phyloP scores from a whole-genome alignment of 2,888 invertebrate species.

The Tinea trinotella region DNA sequence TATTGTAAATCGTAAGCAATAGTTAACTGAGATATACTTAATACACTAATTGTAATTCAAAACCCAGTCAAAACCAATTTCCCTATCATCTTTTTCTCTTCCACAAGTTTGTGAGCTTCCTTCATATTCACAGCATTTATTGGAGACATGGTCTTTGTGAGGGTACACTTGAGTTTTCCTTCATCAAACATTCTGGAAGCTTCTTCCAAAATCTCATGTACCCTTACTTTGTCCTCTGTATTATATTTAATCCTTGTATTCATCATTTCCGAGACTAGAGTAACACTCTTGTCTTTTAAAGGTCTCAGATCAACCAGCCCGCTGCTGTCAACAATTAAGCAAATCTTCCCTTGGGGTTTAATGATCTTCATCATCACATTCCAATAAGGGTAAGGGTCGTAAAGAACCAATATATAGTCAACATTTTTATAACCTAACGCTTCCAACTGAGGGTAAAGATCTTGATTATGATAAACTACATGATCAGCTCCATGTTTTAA shows the following conservation, averaged over 20 bases:
- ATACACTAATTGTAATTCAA: background rate
- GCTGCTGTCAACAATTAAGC: slow-evolving; percentile 52
- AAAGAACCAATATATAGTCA: slow-evolving; percentile 52
- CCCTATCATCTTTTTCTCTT: slow-evolving; percentile 45
- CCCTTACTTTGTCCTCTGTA: slow-evolving; percentile 46
- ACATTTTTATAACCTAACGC: slow-evolving; percentile 45
- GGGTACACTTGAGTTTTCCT: slow-evolving; percentile 43
- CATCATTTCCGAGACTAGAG: slow-evolving; percentile 53
- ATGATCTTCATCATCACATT: slow-evolving; percentile 45
- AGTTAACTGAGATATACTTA: no score
- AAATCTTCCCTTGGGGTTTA: slow-evolving; percentile 56
- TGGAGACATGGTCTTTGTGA: slow-evolving; percentile 46
- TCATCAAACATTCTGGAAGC: slow-evolving; percentile 46
- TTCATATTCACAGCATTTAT: slow-evolving; percentile 53
- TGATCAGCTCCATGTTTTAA: slow-evolving; percentile 41
- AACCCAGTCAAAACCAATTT: slow-evolving; percentile 38
- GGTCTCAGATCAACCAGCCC: slow-evolving; percentile 41
- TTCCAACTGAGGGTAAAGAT: slow-evolving; percentile 44
- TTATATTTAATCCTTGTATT: slow-evolving; percentile 49
- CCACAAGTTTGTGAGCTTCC: slow-evolving; percentile 50
- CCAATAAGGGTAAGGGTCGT: slow-evolving; percentile 60
- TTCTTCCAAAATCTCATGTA: slow-evolving; percentile 42
- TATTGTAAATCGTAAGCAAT: no score
- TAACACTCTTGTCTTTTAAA: slow-evolving; percentile 55
- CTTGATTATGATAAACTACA: slow-evolving; percentile 47